These are phyloP conservation scores for Barnardius zonarius DNA, from an alignment of 2,113 vertebrate species.

Conservation along the genomic window DNA sequence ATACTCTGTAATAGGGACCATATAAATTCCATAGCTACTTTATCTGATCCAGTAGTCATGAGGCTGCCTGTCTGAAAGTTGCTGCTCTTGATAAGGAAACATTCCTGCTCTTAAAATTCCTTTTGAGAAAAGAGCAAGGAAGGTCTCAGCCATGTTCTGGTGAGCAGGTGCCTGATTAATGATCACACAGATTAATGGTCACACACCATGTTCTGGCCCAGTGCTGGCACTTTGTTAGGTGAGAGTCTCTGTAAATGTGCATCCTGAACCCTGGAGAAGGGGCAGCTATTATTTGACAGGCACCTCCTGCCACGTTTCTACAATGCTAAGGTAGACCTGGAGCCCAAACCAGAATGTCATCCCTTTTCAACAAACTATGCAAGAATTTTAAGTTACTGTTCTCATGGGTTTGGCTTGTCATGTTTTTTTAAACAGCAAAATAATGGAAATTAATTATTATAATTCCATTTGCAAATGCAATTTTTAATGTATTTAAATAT, in stretches of 20 bases:
- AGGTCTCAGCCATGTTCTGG: conserved; percentile 10
- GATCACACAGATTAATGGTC: not conserved
- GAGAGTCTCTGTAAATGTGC: not conserved
- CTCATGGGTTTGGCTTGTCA: not conserved
- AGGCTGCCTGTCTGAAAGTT: conserved; percentile 39
- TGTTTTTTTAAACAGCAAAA: not conserved
- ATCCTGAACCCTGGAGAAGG: not conserved
- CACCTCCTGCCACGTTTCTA: not conserved
- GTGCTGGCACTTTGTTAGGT: not conserved
- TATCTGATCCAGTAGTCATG: conserved; percentile 51
- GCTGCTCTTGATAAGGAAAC: conserved; percentile 39
- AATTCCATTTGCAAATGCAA: not conserved
- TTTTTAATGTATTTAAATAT: not conserved
- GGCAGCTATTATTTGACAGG: not conserved
- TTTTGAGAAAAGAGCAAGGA: not conserved
- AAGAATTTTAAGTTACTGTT: not conserved
- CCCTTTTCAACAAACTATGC: not conserved
- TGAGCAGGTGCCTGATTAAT: conserved; percentile 33
- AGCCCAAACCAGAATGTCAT: not conserved
- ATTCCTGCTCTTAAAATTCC: conserved; percentile 42
- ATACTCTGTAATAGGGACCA: not conserved
- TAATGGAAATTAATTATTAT: not conserved
- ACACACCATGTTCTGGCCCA: not conserved
- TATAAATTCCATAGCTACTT: conserved; percentile 56
- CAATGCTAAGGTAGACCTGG: not conserved